phyloP scores from a whole-genome alignment of 2,888 invertebrate species.

The Campoplex capitator region DNA sequence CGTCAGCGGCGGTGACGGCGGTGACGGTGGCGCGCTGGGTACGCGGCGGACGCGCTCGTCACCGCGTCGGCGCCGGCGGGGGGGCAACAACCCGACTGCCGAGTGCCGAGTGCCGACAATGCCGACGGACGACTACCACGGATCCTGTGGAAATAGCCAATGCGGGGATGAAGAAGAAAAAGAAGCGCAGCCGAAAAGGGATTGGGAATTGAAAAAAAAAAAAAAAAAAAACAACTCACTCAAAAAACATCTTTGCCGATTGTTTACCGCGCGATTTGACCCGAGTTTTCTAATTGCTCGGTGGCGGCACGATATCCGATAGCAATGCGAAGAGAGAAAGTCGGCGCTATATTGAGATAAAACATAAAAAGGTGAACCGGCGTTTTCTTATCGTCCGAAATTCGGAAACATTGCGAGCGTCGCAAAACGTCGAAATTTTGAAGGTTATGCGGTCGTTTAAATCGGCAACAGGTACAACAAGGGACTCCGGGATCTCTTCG shows the following conservation, averaged over 20 bases:
- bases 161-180: too few relatives aligned
- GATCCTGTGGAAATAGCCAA: too few relatives aligned
- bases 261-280: conserved; percentile 33
- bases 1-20: too few relatives aligned
- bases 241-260: background rate
- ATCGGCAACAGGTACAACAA: conserved; percentile 33
- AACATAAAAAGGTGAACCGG: background rate
- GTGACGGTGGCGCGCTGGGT: too few relatives aligned
- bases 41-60: too few relatives aligned
- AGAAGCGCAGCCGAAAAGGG: too few relatives aligned
- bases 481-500: background rate
- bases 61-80: too few relatives aligned
- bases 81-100: too few relatives aligned
- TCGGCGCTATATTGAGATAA: background rate
- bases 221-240: conserved; percentile 9
- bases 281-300: background rate
- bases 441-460: conserved; percentile 38
- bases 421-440: conserved; percentile 24
- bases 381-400: background rate
- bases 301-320: background rate
- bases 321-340: background rate
- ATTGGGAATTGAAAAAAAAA: too few relatives aligned
- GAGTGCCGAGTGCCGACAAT: too few relatives aligned
- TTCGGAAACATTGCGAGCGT: background rate
- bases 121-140: too few relatives aligned